Percentiles rank a stretch among this genome's conserved stretches.
Evolutionary conservation across 1,140 invertebrate genomes (phyloP).

Genomic region (Brachionus sp.): DNA sequence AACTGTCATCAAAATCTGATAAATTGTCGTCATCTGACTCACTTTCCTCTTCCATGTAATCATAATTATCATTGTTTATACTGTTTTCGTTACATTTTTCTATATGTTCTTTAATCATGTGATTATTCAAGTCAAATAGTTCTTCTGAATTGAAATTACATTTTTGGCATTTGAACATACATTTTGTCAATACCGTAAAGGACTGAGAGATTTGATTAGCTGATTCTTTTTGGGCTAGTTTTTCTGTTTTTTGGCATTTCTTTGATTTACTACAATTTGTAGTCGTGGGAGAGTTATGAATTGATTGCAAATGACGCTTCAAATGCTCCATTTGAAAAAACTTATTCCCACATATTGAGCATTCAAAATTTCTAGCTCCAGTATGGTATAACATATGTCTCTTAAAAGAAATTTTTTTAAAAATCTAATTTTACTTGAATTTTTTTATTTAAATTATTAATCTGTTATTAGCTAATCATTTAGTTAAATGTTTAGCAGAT

Average conservation of each 20-base stretch:
- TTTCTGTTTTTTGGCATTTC: not conserved
- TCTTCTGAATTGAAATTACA: not conserved
- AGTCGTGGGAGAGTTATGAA: not conserved
- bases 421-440: not conserved
- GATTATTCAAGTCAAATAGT: slow-evolving; percentile 20
- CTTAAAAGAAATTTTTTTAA: not conserved
- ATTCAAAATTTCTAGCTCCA: slow-evolving; percentile 42
- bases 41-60: not conserved
- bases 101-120: not conserved
- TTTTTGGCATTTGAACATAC: slow-evolving; percentile 30
- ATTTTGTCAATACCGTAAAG: slow-evolving; percentile 16
- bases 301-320: slow-evolving; percentile 43
- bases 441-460: too few species aligned
- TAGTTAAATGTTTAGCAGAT: too few species aligned
- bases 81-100: not conserved
- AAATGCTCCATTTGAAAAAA: slow-evolving; percentile 46
- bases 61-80: slow-evolving; percentile 7
- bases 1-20: not conserved
- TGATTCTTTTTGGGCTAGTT: not conserved
- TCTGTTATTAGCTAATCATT: too few species aligned
- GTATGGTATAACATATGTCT: slow-evolving; percentile 44
- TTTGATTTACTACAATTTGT: not conserved
- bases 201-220: not conserved
- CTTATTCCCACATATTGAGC: slow-evolving; percentile 36
- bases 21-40: not conserved